Percentiles rank a stretch among this genome's conserved stretches.
These are phyloP conservation scores for Oedothorax gibbosus DNA, from an alignment of 1,140 invertebrate genomes.

Conservation along the genomic window DNA sequence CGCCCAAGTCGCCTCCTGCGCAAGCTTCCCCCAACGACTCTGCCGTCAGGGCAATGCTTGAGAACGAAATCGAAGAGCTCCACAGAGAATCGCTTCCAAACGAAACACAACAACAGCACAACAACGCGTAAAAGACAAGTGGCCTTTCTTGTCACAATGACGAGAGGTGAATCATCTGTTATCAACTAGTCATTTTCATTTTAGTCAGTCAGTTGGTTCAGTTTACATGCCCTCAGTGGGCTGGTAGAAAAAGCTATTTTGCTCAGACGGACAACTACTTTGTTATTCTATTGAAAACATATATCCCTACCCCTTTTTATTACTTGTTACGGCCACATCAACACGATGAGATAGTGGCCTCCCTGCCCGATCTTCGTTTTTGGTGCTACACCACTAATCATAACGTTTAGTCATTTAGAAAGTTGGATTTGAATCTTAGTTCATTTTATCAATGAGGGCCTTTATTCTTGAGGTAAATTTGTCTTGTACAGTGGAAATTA, in stretches of 20 bases:
- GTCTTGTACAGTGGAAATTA: conserved; percentile 50
- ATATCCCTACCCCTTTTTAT: conserved; percentile 50
- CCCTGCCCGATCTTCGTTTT: conserved; percentile 37
- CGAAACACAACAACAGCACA: conserved; percentile 59
- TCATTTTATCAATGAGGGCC: conserved; percentile 25
- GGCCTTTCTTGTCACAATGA: conserved; percentile 53
- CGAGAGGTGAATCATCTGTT: conserved; percentile 42
- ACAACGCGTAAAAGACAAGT: conserved; percentile 44
- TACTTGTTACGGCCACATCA: conserved; percentile 37
- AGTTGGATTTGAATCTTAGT: conserved; percentile 43
- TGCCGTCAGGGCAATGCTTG: conserved; percentile 65
- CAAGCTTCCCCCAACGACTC: conserved; percentile 54
- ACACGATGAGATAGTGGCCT: not conserved
- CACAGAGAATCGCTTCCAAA: conserved; percentile 62
- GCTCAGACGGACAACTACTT: conserved; percentile 54
- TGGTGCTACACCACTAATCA: conserved; percentile 58
- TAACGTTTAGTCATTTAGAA: conserved; percentile 38
- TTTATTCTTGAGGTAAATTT: conserved; percentile 45
- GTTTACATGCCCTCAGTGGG: conserved; percentile 18
- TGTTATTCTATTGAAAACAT: conserved; percentile 31
- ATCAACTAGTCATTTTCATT: conserved; percentile 50
- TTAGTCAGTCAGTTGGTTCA: conserved; percentile 21
- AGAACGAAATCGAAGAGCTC: conserved; percentile 68
- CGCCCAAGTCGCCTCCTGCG: conserved; percentile 43
- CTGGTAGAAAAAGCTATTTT: conserved; percentile 42